These are phyloP conservation scores for Agrochola macilenta DNA, from an alignment of 2,888 invertebrate species.

Conservation along the genomic window DNA sequence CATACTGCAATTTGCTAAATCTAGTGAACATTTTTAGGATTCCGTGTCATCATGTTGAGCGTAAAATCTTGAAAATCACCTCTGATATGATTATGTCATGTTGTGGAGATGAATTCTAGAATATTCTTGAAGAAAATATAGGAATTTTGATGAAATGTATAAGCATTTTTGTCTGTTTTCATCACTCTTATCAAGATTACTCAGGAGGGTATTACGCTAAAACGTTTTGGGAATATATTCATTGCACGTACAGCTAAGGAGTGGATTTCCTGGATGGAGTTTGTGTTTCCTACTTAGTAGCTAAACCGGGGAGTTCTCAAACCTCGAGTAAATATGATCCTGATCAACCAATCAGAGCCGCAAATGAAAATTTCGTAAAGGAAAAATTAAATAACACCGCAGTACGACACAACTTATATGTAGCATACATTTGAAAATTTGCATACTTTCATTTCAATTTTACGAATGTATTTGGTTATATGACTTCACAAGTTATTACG, in stretches of 20 bases:
- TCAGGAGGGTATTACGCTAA: neutral
- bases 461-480: too few relatives aligned
- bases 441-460: too few relatives aligned
- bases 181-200: neutral
- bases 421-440: too few relatives aligned
- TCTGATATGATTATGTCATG: conserved; percentile 4
- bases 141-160: conserved; percentile 35
- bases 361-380: too few relatives aligned
- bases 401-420: too few relatives aligned
- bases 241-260: neutral
- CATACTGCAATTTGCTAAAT: conserved; percentile 77
- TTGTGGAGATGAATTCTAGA: conserved; percentile 7
- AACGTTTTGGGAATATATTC: neutral
- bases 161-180: conserved; percentile 7
- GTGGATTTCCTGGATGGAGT: neutral
- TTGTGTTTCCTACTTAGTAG: neutral
- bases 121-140: conserved; percentile 13
- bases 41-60: conserved; percentile 17
- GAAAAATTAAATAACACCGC: too few relatives aligned
- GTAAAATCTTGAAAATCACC: conserved; percentile 34
- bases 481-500: too few relatives aligned
- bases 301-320: neutral
- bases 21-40: conserved; percentile 46
- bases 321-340: too few relatives aligned
- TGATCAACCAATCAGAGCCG: too few relatives aligned